Evolutionary conservation across 2,888 invertebrate species (phyloP), one percentile per base, ranked within the genome.

Genomic region (Ormyrus rosae): DNA sequence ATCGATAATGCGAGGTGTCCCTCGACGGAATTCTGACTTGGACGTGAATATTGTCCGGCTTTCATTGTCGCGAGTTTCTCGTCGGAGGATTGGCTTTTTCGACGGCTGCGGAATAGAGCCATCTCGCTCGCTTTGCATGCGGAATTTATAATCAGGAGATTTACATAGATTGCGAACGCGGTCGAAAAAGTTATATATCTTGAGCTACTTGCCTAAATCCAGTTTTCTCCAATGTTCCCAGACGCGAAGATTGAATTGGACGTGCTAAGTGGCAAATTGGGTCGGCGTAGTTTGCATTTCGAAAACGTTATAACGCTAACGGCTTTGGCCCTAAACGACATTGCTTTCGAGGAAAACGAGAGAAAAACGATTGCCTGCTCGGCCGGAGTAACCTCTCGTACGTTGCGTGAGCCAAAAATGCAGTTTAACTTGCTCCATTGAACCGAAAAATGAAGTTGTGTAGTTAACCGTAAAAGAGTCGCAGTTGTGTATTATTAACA

Each of bases 391-490:
- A 34, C 4, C 55, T 53, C 13, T 45, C 56, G 45, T 60, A n/a
- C 10, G 4, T 34, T 34, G 61, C 68, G 60, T 6, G 64, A 45
- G 46, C 61, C 70, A 78, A 78, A 71, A 60, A 58, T 55, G 55
- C 56, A 73, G 6, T 55, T 78, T 64, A 58, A 8, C 46, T 74
- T 67, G 78, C 70, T 81, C 53, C 74, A 67, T n/a, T 67, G 74
- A 81, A 78, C 60, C 69, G 74, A 73, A 48, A 70, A 81, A 81
- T 81, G 19, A 45, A 19, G 34, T 67, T 81, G 60, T 60, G 60
- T 50, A 70, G 34, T 75, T 75, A 60, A 55, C 48, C 67, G 61
- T 67, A 58, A 80, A 75, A 56, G 10, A 34, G 65, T 53, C 7
- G 60, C 56, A 71, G n/a, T 61, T 60, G 45, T 50, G 34, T 58